These are phyloP conservation scores for Balaeniceps rex DNA, from an alignment of 2,113 vertebrate genomes.

Conservation along the genomic window DNA sequence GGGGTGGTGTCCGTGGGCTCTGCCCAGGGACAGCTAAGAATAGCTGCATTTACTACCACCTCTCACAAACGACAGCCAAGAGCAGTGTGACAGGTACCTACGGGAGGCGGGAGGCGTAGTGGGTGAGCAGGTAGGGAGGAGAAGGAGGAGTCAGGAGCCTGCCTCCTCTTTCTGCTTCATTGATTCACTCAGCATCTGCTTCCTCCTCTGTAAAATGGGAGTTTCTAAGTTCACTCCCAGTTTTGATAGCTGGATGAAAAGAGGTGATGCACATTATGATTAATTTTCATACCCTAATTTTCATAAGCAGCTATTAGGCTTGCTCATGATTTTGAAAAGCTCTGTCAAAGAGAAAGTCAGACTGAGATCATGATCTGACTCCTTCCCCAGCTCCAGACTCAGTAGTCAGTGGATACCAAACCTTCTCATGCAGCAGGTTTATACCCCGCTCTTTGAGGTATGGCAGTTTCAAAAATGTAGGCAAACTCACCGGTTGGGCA, in stretches of 20 bases:
- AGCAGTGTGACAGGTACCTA: neutral
- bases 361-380: slow-evolving; percentile 18
- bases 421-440: neutral
- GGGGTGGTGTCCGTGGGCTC: neutral
- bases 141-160: neutral
- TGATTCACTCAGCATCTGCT: neutral
- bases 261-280: neutral
- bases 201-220: neutral
- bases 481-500: neutral
- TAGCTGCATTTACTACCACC: neutral
- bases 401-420: neutral
- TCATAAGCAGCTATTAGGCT: slow-evolving; percentile 18
- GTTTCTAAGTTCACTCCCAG: neutral
- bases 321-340: slow-evolving; percentile 2
- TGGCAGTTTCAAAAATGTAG: neutral
- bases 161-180: neutral
- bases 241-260: slow-evolving; percentile 39
- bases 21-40: neutral
- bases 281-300: neutral
- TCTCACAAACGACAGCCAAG: neutral
- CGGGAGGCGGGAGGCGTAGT: neutral
- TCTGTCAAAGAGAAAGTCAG: slow-evolving; percentile 9
- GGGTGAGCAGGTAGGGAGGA: neutral
- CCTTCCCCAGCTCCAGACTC: neutral
- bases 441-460: neutral